These are phyloP conservation scores for Channa striata DNA, from an alignment of 2,797 vertebrate species.

Conservation along the genomic window DNA sequence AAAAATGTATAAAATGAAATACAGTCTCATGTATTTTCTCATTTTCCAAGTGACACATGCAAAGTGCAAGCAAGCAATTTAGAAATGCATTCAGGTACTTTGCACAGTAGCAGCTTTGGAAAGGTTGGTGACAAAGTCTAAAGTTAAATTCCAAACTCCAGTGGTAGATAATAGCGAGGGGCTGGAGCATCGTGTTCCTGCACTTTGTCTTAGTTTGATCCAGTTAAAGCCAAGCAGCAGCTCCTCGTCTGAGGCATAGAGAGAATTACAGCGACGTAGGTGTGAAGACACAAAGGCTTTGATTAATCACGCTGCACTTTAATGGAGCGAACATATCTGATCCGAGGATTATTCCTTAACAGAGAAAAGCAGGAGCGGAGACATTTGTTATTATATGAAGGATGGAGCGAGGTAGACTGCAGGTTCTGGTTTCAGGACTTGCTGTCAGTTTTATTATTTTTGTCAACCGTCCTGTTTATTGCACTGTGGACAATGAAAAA, in stretches of 20 bases:
- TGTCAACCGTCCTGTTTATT: background rate
- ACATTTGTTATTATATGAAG: constrained; percentile 20
- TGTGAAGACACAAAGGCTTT: constrained; percentile 32
- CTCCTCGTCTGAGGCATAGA: constrained; percentile 18
- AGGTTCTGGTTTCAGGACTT: background rate
- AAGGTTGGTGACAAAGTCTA: constrained; percentile 27
- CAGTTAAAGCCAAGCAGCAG: constrained; percentile 25
- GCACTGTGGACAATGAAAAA: background rate
- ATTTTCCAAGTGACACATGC: background rate
- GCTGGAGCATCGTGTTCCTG: constrained; percentile 18
- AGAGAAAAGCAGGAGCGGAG: constrained; percentile 12
- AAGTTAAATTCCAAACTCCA: constrained; percentile 17
- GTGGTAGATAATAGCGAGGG: constrained; percentile 19
- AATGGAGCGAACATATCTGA: constrained; percentile 20
- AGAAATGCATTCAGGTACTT: constrained; percentile 4
- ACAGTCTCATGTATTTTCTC: background rate
- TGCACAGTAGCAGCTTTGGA: constrained; percentile 3
- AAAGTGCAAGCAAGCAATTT: constrained; percentile 5
- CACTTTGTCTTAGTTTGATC: constrained; percentile 22
- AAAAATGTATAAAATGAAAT: background rate
- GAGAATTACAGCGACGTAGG: constrained; percentile 41
- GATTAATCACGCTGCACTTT: constrained; percentile 32
- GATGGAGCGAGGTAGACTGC: background rate
- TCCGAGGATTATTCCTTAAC: constrained; percentile 24
- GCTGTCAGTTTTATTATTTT: background rate